Conservation (phyloP, 2,797 vertebrate species). For the Brachyalestes nurse region DNA sequence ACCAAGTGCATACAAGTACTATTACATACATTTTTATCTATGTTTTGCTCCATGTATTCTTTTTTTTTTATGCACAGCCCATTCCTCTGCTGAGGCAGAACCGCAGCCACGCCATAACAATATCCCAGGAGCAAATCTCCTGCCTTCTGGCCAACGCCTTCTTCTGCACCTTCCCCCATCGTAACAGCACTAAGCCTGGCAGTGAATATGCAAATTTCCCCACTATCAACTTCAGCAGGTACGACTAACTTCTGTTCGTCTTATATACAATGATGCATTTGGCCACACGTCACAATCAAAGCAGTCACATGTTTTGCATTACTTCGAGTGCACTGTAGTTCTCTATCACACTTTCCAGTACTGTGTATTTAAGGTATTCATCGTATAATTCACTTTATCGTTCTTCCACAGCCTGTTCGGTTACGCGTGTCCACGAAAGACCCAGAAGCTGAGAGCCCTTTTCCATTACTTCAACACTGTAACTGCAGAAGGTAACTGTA, state of each 20-base stretch:
- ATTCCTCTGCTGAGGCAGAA: conserved; percentile 70
- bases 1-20: too few relatives aligned
- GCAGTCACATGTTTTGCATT: too few relatives aligned
- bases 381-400: too few relatives aligned
- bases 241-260: neutral
- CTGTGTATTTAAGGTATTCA: neutral
- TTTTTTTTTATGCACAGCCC: conserved; percentile 55
- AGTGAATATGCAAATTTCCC: conserved; percentile 72
- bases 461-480: conserved; percentile 74
- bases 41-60: neutral
- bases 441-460: conserved; percentile 73
- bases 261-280: neutral
- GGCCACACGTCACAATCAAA: too few relatives aligned
- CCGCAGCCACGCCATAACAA: conserved; percentile 55
- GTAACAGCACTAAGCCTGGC: conserved; percentile 51
- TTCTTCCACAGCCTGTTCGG: conserved; percentile 69
- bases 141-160: conserved; percentile 79
- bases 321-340: too few relatives aligned
- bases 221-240: conserved; percentile 80
- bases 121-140: conserved; percentile 76
- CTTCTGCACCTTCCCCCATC: conserved; percentile 80
- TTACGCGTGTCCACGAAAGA: conserved; percentile 26
- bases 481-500: conserved; percentile 52
- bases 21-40: too few relatives aligned
- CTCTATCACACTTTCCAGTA: neutral